Evolutionary conservation across 2,797 vertebrate genomes (phyloP), one percentile per base, ranked within the genome.

Genomic region (Poliocrania exsul): DNA sequence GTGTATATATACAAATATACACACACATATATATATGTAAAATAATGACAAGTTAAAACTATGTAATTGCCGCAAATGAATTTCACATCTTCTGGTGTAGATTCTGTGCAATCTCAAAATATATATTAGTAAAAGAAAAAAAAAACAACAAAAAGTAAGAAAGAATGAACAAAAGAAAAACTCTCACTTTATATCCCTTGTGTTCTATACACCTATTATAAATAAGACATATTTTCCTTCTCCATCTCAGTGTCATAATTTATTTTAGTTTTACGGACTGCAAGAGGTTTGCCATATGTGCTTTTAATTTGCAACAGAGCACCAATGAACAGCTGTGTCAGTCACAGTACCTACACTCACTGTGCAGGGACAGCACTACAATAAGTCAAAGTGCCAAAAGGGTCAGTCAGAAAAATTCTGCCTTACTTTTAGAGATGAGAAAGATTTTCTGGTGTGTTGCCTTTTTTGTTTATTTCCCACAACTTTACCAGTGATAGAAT

Each of bases 131-230:
- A 97, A 98, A 96, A 91, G 94, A 93, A 35, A 20, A 51, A 49
- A 26, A 28, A 16, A 37, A 84, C 44, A 94, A 64, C 44, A 86
- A 91, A 87, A 88, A 81, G 62, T 93, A 98, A 97, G 97, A 95
- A 91, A 88, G 70, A 88, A 83, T 6, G 20, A 91, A 83, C 7
- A 1, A 82, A 95, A 80, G 64, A 97, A 98, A 97, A 98, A 92
- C 96, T 98, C 96, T 97, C 93, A 96, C 79, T 97, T 97, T 98
- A 98, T 98, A 98, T 97, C 98, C 98, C 98, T 98, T 98, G 98
- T 98, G 98, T 99, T 99, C 98, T 99, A 98, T 98, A 98, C 96
- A 98, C 97, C 97, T 98, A 98, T 98, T 98, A 99, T 99, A 99
- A 99, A 99, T 99, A 99, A 97, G 94, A 93, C 95, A 88, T 96